Percentiles rank a stretch among this genome's conserved stretches.
These are phyloP conservation scores for Thamnophis elegans DNA, from an alignment of 2,797 vertebrate genomes.

Conservation along the genomic window DNA sequence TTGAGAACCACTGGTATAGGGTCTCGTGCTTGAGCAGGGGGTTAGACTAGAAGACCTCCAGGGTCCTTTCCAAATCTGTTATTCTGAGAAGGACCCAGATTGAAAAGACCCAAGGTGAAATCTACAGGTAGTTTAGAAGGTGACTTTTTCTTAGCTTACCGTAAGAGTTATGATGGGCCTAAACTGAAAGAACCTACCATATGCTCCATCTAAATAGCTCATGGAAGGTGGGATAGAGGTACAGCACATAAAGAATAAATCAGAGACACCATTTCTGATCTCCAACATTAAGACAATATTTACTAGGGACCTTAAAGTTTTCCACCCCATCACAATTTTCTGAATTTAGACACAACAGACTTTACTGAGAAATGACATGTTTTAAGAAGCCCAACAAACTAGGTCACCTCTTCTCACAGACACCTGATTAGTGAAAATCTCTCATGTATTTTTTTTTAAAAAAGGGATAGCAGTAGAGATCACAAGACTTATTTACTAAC, in stretches of 20 bases:
- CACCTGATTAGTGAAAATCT: background rate
- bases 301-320: constrained; percentile 16
- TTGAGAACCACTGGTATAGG: too few relatives aligned
- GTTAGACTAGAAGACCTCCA: background rate
- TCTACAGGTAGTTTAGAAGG: background rate
- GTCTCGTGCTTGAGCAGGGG: too few relatives aligned
- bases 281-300: constrained; percentile 35
- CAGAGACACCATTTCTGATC: background rate
- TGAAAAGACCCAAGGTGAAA: background rate
- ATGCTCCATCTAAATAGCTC: background rate
- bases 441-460: background rate
- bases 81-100: background rate
- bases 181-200: background rate
- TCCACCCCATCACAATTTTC: constrained; percentile 4
- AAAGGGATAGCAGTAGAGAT: background rate
- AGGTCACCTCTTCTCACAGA: background rate
- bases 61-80: background rate
- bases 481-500: background rate
- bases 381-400: background rate
- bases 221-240: background rate
- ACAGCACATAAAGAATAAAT: background rate
- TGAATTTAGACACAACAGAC: background rate
- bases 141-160: background rate
- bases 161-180: background rate
- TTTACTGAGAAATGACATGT: background rate